A percentile compares a stretch with the other conserved stretches of the same genome.
Conservation (phyloP, 1,140 invertebrate genomes). For the Heliothis virescens region DNA sequence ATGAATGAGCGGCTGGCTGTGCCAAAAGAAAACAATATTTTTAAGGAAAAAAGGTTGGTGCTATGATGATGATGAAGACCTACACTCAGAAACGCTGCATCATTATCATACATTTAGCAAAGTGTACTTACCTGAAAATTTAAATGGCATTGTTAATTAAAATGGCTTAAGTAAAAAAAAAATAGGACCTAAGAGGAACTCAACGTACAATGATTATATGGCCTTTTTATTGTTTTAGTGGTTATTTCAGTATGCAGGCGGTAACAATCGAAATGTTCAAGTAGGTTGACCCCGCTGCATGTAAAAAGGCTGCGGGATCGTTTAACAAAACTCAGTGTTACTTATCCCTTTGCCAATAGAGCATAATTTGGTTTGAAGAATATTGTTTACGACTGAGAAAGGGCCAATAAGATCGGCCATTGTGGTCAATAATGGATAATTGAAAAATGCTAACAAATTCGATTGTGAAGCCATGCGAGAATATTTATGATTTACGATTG, state of each 20-base stretch:
- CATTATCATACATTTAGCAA: neutral
- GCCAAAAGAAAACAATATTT: conserved; percentile 37
- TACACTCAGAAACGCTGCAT: neutral
- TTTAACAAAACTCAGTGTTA: conserved; percentile 44
- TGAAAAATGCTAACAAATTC: conserved; percentile 80
- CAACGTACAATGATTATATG: conserved; percentile 9
- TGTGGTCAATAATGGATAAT: conserved; percentile 82
- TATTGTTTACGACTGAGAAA: conserved; percentile 70
- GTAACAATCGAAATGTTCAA: conserved; percentile 67
- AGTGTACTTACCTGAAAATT: conserved; percentile 48
- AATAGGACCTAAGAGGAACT: neutral
- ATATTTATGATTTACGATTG: conserved; percentile 76
- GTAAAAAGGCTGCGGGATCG: conserved; percentile 59
- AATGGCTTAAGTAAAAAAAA: neutral
- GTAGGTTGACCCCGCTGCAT: conserved; percentile 64
- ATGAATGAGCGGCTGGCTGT: conserved; percentile 23
- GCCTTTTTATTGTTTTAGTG: conserved; percentile 62
- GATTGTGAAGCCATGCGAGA: conserved; percentile 74
- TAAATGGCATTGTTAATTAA: neutral
- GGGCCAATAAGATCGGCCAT: conserved; percentile 73
- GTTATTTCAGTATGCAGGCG: conserved; percentile 60
- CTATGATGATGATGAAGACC: conserved; percentile 28
- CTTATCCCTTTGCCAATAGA: conserved; percentile 47
- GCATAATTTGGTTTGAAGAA: conserved; percentile 46
- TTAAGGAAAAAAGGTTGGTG: conserved; percentile 33